phyloP scores from a whole-genome alignment of 2,888 invertebrate genomes.

The Lochmaea crataegi region DNA sequence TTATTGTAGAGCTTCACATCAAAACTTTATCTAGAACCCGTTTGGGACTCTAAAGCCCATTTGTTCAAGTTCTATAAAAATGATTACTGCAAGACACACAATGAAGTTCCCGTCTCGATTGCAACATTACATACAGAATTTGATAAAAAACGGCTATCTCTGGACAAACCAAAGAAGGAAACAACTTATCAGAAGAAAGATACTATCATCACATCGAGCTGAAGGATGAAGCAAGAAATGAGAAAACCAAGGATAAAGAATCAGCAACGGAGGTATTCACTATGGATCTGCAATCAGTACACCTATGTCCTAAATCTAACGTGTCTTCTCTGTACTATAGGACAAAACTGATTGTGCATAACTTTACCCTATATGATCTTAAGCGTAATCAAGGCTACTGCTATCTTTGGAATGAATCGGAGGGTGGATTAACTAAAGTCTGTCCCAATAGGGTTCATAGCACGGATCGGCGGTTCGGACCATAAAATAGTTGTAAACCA shows the following conservation, averaged over 20 bases:
- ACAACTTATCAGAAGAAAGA: slow-evolving; percentile 32
- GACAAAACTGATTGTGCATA: slow-evolving; percentile 39
- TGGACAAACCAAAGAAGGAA: slow-evolving; percentile 39
- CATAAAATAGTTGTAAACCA: too few relatives aligned
- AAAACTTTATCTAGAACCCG: not conserved
- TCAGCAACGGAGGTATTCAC: slow-evolving; percentile 23
- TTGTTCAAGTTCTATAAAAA: not conserved
- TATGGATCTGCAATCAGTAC: slow-evolving; percentile 32
- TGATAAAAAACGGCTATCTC: slow-evolving; percentile 23
- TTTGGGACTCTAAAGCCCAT: not conserved
- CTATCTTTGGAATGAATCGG: slow-evolving; percentile 36
- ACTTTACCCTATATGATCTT: slow-evolving; percentile 32
- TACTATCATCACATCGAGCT: slow-evolving; percentile 33
- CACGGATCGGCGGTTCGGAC: too few relatives aligned
- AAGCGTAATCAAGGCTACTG: slow-evolving; percentile 31
- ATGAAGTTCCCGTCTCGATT: slow-evolving; percentile 22
- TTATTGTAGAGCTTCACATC: not conserved
- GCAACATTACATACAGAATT: slow-evolving; percentile 31
- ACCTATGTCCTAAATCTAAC: slow-evolving; percentile 37
- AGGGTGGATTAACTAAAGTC: slow-evolving; percentile 35
- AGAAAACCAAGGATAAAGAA: slow-evolving; percentile 33
- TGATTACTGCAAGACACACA: not conserved
- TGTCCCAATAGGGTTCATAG: too few relatives aligned
- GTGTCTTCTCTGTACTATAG: slow-evolving; percentile 38
- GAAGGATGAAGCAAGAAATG: slow-evolving; percentile 28